A percentile compares a stretch with the other conserved stretches of the same genome.
Conservation (phyloP, 2,797 vertebrate species). For the Bucorvus abyssinicus region DNA sequence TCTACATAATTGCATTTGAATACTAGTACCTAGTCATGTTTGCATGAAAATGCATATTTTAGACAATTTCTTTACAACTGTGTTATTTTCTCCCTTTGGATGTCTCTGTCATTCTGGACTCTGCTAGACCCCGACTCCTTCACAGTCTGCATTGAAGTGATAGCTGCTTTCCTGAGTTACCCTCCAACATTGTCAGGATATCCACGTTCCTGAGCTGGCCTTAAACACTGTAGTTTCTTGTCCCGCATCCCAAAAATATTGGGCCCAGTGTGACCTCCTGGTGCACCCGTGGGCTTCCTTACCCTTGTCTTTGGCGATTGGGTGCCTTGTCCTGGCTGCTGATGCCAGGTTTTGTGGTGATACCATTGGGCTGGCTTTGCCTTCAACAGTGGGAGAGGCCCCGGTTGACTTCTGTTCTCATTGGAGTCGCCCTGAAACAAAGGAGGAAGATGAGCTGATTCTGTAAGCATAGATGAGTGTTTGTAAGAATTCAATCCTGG, state of each 20-base stretch:
- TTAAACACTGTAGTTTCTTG: neutral
- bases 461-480: neutral
- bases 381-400: fast-evolving
- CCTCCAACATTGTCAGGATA: fast-evolving
- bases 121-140: neutral
- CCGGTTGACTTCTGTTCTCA: neutral
- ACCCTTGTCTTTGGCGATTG: neutral
- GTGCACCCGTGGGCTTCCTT: neutral
- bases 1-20: slow-evolving; percentile 61
- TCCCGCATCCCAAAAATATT: neutral
- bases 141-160: neutral
- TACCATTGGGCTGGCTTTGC: neutral
- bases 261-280: neutral
- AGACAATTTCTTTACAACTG: neutral
- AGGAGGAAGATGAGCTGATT: neutral
- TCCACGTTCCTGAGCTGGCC: neutral
- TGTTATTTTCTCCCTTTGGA: neutral
- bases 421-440: neutral
- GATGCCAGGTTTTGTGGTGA: neutral
- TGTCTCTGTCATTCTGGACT: neutral
- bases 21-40: slow-evolving; percentile 43
- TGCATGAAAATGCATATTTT: slow-evolving; percentile 9
- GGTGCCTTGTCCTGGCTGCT: neutral
- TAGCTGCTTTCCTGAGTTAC: neutral
- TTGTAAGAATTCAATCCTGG: neutral